Evolutionary conservation across 2,888 invertebrate genomes (phyloP), one percentile per base, ranked within the genome.

Genomic region (Ormyrus pomaceus): DNA sequence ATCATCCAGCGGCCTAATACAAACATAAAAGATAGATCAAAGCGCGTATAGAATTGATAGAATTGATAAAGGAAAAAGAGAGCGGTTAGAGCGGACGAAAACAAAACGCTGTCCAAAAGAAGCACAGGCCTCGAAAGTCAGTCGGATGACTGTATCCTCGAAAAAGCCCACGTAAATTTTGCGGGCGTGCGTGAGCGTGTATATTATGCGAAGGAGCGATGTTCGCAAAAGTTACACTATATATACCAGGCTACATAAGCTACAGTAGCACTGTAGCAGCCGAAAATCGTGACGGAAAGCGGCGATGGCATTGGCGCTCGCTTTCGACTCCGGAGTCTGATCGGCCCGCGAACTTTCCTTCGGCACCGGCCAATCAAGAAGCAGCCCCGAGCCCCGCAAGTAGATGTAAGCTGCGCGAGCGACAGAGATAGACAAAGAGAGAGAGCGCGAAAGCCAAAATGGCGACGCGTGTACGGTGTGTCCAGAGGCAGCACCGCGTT

Each of bases 381-480:
- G 19, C n/a, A 53, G 13, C 8, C 9, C 7, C 53, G 45, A 72
- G 45, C 13, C 53, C 46, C 6, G 58, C 10, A 19, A 45, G 34
- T 34, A 34, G 34, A 34, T 34, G 34, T 34, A 34, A 34, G 34
- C 9, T 45, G 55, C 53, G 13, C 48, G 58, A 50, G 65, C 61
- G 45, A 55, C 10, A 66, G 50, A 58, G 53, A 56, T 13, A 55
- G 69, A 59, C 50, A 73, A 45, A 55, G 62, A 72, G 51, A 71
- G 59, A 34, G 61, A 53, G 73, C 55, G 76, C 66, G 56, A 62
- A 75, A 74, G 70, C 55, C 74, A 80, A 80, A 80, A 82, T 82
- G 82, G 82, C 80, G 79, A 19, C 77, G 62, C 74, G 64, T 74
- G 61, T 66, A 61, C 59, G 51, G 48, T 73, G 76, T 76, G 62